Evolutionary conservation across 2,888 invertebrate species (phyloP).

Genomic region (Eurytoma californica): DNA sequence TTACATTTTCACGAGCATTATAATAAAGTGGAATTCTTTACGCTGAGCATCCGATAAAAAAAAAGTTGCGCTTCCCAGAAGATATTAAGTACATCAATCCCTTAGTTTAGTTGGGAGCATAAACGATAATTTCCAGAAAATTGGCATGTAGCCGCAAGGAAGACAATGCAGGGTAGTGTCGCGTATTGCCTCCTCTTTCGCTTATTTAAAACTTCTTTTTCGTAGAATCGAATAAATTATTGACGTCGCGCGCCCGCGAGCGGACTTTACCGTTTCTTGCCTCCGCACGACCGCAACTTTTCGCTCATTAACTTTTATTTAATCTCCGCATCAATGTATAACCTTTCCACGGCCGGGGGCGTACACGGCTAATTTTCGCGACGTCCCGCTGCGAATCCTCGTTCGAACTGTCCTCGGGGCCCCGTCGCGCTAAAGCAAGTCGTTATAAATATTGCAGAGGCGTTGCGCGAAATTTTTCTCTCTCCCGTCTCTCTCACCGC

Average conservation of each 20-base stretch:
- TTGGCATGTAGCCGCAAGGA: conserved; percentile 31
- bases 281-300: conserved; percentile 3
- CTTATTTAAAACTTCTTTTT: conserved; percentile 27
- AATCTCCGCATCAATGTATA: conserved; percentile 44
- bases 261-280: conserved; percentile 5
- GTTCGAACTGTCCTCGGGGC: not conserved
- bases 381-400: not conserved
- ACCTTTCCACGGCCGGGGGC: not conserved
- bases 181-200: not conserved
- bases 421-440: conserved; percentile 47
- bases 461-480: conserved; percentile 36
- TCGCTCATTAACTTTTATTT: conserved; percentile 41
- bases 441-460: conserved; percentile 48
- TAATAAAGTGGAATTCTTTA: no score
- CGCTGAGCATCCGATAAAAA: not conserved
- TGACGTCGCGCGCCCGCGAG: not conserved
- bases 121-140: conserved; percentile 43
- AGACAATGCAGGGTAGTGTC: conserved; percentile 10
- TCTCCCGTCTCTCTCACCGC: not conserved
- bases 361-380: not conserved
- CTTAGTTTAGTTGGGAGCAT: conserved; percentile 8
- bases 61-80: not conserved
- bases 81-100: not conserved
- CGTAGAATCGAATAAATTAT: conserved; percentile 47
- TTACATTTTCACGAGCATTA: no score